Evolutionary conservation across 2,797 vertebrate genomes (phyloP).

Genomic region (Bovichtus variegatus): DNA sequence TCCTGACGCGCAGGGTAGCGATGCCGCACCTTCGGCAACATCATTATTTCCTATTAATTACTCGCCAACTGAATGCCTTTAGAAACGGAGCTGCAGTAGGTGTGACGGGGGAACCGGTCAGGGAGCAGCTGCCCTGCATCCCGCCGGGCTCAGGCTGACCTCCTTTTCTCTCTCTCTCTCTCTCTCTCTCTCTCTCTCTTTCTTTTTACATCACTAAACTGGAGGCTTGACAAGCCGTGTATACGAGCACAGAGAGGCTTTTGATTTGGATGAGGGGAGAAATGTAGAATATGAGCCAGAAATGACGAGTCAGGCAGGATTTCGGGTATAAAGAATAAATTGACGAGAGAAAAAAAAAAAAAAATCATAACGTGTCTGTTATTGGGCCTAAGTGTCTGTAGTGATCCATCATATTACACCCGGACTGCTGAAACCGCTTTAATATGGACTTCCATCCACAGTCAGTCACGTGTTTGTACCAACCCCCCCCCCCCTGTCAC

Average conservation of each 20-base stretch:
- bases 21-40: constrained; percentile 77
- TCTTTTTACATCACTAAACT: constrained; percentile 82
- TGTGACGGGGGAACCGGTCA: constrained; percentile 82
- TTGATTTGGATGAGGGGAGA: constrained; percentile 81
- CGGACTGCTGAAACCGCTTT: constrained; percentile 37
- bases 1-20: constrained; percentile 65
- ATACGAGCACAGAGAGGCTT: constrained; percentile 65
- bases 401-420: constrained; percentile 60
- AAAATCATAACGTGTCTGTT: constrained; percentile 36
- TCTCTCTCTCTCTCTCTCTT: no score
- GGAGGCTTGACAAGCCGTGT: constrained; percentile 80
- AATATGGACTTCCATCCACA: constrained; percentile 19
- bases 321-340: constrained; percentile 45
- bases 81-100: constrained; percentile 75
- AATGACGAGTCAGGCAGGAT: constrained; percentile 78
- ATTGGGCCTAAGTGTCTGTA: constrained; percentile 47
- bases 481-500: no score
- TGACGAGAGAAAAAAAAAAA: constrained; percentile 22
- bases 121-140: constrained; percentile 85
- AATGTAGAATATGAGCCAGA: constrained; percentile 83
- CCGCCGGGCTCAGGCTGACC: constrained; percentile 83
- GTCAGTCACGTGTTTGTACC: no score
- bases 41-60: constrained; percentile 83
- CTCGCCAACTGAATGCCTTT: constrained; percentile 74
- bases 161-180: constrained; percentile 82